Base-by-base conservation (phyloP, 2,797 vertebrate genomes). In the Lemur catta region DNA sequence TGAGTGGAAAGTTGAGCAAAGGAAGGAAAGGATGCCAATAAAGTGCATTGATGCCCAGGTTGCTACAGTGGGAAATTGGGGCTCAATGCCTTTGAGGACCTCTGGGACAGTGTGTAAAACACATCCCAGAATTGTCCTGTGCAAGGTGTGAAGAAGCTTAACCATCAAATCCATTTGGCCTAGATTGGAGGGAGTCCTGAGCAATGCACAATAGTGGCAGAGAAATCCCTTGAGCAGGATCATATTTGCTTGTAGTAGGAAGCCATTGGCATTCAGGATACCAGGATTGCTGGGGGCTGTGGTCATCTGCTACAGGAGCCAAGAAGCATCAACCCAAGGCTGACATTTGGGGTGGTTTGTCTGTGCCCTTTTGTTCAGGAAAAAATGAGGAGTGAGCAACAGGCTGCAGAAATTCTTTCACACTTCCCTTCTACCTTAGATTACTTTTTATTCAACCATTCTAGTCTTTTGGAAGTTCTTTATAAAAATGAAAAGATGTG, bases 361-460 rank as follows among this genome's bases (percentile, higher is more conserved):
- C 41, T 43, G n/a, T 41, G 13, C 6, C 1, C 20, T 55, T n/a
- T 71, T 50, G 7, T 72, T 86, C 50, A 46, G 50, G 55, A 78
- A 72, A 59, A 22, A 72, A 24, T 76, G 50, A 89, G 61, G 41
- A 57, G 81, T 91, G 46, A 86, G 87, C 20, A 13, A 14, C 93
- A 82, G 52, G 0, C 55, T 6, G 38, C 93, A 61, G 71, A 96
- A 93, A 75, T 84, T 50, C 55, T 95, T 96, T 84, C 41, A 97
- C 91, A 38, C 81, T 33, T 12, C n/a, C 94, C 94, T 94, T 96
- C 95, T 93, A 86, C 94, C 57, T 13, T 7, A 97, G 97, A 98
- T 97, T 98, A 98, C 95, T 96, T 98, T 98, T 97, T 96, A 91
- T 85, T 95, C 94, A 98, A 92, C 94, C 91, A 20, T 78, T 84